These are phyloP conservation scores for Indri indri DNA, from an alignment of 2,113 vertebrate species.

Conservation along the genomic window DNA sequence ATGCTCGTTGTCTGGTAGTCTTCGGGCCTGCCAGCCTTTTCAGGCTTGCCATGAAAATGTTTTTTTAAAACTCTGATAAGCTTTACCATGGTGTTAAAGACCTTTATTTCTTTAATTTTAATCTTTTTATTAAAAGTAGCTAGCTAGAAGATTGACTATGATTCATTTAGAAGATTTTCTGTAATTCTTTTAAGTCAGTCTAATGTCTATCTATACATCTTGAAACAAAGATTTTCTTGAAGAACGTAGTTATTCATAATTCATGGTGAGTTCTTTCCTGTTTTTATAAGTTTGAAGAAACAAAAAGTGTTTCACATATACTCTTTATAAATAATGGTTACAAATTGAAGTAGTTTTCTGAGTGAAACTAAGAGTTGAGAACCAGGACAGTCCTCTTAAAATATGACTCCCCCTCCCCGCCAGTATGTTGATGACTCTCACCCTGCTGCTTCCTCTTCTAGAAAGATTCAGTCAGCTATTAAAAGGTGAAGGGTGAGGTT, in stretches of 20 bases:
- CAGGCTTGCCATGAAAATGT: not conserved
- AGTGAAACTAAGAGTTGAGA: fast-evolving
- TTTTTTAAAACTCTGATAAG: not conserved
- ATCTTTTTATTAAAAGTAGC: fast-evolving
- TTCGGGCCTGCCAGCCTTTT: fast-evolving
- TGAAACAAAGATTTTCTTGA: not conserved
- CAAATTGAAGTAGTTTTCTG: not conserved
- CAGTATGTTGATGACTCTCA: not conserved
- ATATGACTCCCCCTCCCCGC: fast-evolving
- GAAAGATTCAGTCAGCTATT: not conserved
- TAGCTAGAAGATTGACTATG: no score
- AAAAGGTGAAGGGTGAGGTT: not conserved
- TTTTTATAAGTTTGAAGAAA: not conserved
- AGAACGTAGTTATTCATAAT: not conserved
- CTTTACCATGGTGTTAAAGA: not conserved
- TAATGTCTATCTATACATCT: not conserved
- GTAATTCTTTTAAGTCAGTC: not conserved
- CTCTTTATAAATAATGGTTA: not conserved
- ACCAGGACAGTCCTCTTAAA: fast-evolving
- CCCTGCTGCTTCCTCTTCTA: not conserved
- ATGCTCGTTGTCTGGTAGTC: fast-evolving
- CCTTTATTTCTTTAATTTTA: not conserved
- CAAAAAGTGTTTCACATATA: not conserved
- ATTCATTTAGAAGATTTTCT: not conserved
- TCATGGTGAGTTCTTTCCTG: not conserved